These are phyloP conservation scores for Protobothrops mucrosquamatus DNA, from an alignment of 2,113 vertebrate genomes.

Conservation along the genomic window DNA sequence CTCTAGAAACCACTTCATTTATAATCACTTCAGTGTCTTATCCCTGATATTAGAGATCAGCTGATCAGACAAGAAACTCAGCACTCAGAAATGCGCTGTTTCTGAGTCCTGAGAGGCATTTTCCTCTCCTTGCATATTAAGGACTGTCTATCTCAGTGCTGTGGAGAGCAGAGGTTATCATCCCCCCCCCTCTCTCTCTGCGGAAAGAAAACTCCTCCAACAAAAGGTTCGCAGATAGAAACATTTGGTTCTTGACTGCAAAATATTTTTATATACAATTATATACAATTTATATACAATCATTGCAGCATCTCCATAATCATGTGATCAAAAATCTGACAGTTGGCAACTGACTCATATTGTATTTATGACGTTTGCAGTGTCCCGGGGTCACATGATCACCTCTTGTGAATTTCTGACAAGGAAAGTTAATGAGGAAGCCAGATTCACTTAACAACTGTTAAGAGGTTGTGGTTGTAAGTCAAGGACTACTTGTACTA, in stretches of 20 bases:
- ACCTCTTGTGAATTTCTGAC: not conserved
- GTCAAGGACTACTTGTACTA: not conserved
- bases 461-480: not conserved
- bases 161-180: not conserved
- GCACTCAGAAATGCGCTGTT: not conserved
- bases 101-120: not conserved
- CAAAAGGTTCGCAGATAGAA: not conserved
- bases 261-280: not conserved
- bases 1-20: not conserved
- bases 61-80: not conserved
- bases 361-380: not conserved
- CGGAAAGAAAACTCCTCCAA: too few species aligned
- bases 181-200: not conserved
- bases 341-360: not conserved
- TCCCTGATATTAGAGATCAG: not conserved
- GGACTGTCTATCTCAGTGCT: not conserved
- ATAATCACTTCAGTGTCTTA: not conserved
- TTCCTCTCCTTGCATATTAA: not conserved
- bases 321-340: not conserved
- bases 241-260: not conserved
- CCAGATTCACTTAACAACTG: not conserved
- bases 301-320: not conserved
- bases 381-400: not conserved
- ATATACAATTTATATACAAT: not conserved
- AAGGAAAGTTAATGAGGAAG: not conserved